These are phyloP conservation scores for Tenthredo scrophulariae DNA, from an alignment of 2,888 invertebrate genomes.

Conservation along the genomic window DNA sequence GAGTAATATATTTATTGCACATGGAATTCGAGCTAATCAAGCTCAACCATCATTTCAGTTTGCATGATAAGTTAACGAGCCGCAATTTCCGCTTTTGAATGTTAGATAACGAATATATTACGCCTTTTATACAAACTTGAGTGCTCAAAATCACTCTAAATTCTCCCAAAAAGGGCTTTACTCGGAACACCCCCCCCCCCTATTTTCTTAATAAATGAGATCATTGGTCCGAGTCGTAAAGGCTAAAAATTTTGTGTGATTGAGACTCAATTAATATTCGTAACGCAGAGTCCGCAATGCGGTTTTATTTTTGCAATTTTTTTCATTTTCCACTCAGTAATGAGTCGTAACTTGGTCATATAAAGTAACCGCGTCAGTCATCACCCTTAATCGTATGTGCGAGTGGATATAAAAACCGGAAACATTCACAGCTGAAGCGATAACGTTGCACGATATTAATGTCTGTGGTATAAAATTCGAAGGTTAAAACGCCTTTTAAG, in stretches of 20 bases:
- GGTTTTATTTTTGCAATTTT: not conserved
- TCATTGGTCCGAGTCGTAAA: too few relatives aligned
- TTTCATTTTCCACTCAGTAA: not conserved
- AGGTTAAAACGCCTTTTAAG: constrained; percentile 17
- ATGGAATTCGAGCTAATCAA: not conserved
- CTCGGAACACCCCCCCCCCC: not conserved
- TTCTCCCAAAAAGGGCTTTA: not conserved
- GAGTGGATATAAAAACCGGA: constrained; percentile 2
- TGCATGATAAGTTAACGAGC: not conserved
- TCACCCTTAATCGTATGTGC: constrained; percentile 15
- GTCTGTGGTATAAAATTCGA: not conserved
- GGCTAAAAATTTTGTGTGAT: not conserved
- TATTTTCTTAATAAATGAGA: not conserved
- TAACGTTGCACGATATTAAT: constrained; percentile 20
- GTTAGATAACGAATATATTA: not conserved
- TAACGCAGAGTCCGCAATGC: not conserved
- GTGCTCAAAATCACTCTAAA: not conserved
- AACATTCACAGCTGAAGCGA: constrained; percentile 1
- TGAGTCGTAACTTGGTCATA: not conserved
- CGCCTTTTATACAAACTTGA: not conserved
- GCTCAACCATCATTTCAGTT: not conserved
- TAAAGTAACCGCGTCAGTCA: not conserved
- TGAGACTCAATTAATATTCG: not conserved
- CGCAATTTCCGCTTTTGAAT: not conserved
- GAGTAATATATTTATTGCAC: not conserved